phyloP scores from a whole-genome alignment of 2,888 invertebrate species.

The Acanthosepion pharaonis region DNA sequence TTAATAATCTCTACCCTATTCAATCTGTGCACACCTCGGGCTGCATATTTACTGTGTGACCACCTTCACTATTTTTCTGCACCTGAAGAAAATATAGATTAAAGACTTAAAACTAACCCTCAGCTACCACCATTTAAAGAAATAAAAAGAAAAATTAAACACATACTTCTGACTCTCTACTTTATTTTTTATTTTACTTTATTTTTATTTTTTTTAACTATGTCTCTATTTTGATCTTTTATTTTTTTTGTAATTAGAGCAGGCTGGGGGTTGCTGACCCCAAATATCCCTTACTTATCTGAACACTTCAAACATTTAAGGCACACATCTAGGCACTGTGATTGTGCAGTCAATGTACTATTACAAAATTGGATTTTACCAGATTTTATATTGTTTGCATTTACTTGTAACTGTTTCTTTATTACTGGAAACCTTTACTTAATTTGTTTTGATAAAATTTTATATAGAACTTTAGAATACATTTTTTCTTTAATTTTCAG shows the following conservation, averaged over 20 bases:
- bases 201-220: background rate
- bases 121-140: background rate
- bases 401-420: too few species aligned
- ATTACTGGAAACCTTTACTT: too few species aligned
- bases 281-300: background rate
- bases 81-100: conserved; percentile 2
- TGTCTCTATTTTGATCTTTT: background rate
- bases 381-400: background rate
- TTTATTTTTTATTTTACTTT: background rate
- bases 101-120: background rate
- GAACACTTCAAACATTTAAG: background rate
- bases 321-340: background rate
- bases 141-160: background rate
- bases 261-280: background rate
- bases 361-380: background rate
- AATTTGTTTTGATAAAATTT: too few species aligned
- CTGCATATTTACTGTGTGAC: background rate
- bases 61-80: background rate
- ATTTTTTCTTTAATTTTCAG: too few species aligned
- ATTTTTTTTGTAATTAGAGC: background rate
- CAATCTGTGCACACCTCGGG: background rate
- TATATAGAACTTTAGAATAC: too few species aligned
- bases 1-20: background rate
- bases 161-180: background rate
- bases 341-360: background rate